phyloP scores from a whole-genome alignment of 2,797 vertebrate genomes.

The Gila robusta region DNA sequence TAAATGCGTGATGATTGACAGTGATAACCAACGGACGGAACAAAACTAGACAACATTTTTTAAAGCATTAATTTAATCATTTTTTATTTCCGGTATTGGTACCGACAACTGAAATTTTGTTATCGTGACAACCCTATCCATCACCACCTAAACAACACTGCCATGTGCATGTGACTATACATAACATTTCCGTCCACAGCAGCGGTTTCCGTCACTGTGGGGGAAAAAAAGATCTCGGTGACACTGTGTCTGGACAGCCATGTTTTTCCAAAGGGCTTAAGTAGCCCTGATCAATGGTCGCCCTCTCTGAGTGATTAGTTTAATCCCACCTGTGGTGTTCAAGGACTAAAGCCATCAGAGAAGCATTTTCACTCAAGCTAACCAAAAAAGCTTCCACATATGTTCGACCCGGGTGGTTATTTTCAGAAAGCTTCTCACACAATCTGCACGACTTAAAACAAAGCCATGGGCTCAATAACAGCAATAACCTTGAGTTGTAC shows the following conservation, averaged over 20 bases:
- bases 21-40: too few relatives aligned
- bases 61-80: background rate
- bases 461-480: conserved; percentile 28
- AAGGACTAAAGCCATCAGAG: conserved; percentile 51
- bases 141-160: background rate
- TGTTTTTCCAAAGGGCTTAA: conserved; percentile 39
- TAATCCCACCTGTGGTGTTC: conserved; percentile 45
- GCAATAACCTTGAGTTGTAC: conserved; percentile 39
- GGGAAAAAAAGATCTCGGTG: conserved; percentile 5
- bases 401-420: conserved; percentile 30
- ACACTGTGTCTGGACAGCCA: conserved; percentile 45
- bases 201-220: conserved; percentile 3
- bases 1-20: background rate
- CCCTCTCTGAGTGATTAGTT: conserved; percentile 49
- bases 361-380: conserved; percentile 43
- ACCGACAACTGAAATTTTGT: background rate
- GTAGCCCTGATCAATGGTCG: conserved; percentile 33
- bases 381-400: conserved; percentile 32
- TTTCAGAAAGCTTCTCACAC: conserved; percentile 33
- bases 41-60: too few relatives aligned
- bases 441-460: conserved; percentile 39
- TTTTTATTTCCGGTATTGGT: background rate
- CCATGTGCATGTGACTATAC: conserved; percentile 19
- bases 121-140: background rate
- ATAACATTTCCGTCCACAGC: conserved; percentile 19